These are phyloP conservation scores for Bacillus rossius DNA, from an alignment of 1,140 invertebrate species.

Conservation along the genomic window DNA sequence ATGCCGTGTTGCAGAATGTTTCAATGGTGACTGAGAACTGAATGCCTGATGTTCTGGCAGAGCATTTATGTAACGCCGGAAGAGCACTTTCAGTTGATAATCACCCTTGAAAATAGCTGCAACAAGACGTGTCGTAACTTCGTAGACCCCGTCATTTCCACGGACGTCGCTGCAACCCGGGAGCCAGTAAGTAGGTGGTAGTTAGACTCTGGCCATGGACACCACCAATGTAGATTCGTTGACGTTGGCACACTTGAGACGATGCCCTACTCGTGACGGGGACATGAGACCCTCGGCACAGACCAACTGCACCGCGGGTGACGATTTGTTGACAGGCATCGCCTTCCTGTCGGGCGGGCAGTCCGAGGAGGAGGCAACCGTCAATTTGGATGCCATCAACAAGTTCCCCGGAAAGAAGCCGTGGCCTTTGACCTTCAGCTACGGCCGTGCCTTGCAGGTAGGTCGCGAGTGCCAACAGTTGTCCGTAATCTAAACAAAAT, in stretches of 20 bases:
- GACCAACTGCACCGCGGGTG: constrained; percentile 15
- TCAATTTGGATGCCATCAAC: constrained; percentile 95
- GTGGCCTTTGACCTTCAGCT: constrained; percentile 95
- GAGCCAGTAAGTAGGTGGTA: too few relatives aligned
- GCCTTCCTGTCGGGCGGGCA: constrained; percentile 97
- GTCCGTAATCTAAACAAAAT: too few relatives aligned
- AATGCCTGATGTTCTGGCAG: too few relatives aligned
- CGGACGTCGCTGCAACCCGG: too few relatives aligned
- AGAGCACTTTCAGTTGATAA: too few relatives aligned
- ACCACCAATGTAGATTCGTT: background rate
- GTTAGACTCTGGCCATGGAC: too few relatives aligned
- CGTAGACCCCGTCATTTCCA: too few relatives aligned
- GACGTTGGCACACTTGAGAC: background rate
- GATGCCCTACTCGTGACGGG: background rate
- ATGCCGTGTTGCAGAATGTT: too few relatives aligned
- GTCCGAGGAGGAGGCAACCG: constrained; percentile 92
- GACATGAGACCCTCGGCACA: background rate
- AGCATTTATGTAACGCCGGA: too few relatives aligned
- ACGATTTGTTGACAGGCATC: constrained; percentile 53
- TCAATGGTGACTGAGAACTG: too few relatives aligned
- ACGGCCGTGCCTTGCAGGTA: constrained; percentile 86
- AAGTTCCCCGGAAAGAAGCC: constrained; percentile 74
- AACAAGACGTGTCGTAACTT: too few relatives aligned
- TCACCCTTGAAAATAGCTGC: too few relatives aligned
- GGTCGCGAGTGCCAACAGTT: constrained; percentile 47